Base-by-base conservation (phyloP, 2,888 invertebrate genomes). In the Drosophila macrospina region DNA sequence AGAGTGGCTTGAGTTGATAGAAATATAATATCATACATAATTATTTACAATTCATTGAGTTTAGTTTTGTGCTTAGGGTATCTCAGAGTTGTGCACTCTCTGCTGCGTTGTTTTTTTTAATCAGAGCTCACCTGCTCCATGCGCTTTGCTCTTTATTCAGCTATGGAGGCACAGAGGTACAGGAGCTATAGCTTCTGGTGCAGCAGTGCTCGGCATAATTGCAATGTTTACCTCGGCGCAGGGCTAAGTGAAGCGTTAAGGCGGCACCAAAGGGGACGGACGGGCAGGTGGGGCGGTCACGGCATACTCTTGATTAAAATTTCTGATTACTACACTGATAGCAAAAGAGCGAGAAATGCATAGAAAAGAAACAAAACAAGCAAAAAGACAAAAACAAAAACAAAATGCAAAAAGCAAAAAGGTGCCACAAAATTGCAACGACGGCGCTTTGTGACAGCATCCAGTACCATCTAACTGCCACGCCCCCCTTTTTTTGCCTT, bases 241-340 rank as follows among this genome's bases (percentile, higher is more conserved):
- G 78, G 62, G 81, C 69, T 86, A 83, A 88, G 83, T 83, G 83
- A 83, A 88, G 83, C 83, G 83, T 83, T 83, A 83, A 82, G 88
- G 80, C 68, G 65, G 63, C 47, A 60, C 52, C 50, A 28, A 13
- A 20, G 47, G 52, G 52, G 13, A 13, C n/a, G n/a, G n/a, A n/a
- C n/a, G n/a, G n/a, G n/a, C n/a, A n/a, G n/a, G n/a, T n/a, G n/a
- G n/a, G 37, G 37, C 15, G 20, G 26, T 24, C 66, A 68, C 39
- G 55, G 59, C 63, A 68, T 70, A 57, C 77, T 78, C 86, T 85
- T 85, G 84, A 85, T 85, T 85, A 85, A 85, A 85, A 85, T 85
- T 85, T 85, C 88, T 88, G 84, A 85, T 85, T 85, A 85, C 88
- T 86, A 69, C 73, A 77, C 84, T 77, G 86, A 83, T 83, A 83